Conservation (phyloP, 2,888 invertebrate species). For the Hermaeophaga mercurialis region DNA sequence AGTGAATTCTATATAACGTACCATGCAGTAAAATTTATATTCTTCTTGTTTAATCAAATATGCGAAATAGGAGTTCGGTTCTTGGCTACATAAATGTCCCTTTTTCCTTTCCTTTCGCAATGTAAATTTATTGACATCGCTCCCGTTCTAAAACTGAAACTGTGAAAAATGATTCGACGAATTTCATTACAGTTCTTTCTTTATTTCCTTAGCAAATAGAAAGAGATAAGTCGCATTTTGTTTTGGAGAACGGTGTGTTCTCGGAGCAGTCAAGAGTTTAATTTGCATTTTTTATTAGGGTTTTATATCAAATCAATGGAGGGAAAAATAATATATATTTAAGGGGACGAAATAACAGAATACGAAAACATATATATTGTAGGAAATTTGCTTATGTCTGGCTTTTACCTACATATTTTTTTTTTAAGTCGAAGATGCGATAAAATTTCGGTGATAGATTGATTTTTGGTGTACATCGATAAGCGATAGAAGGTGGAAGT, state of each 20-base stretch:
- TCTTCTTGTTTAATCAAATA: conserved; percentile 30
- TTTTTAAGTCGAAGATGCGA: too few species aligned
- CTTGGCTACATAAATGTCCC: conserved; percentile 26
- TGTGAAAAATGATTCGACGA: conserved; percentile 23
- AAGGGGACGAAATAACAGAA: not conserved
- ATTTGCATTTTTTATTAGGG: conserved; percentile 1
- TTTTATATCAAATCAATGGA: not conserved
- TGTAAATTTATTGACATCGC: conserved; percentile 28
- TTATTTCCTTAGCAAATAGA: conserved; percentile 3
- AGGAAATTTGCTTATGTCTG: too few species aligned
- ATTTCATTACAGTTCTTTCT: conserved; percentile 18
- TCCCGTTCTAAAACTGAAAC: conserved; percentile 16
- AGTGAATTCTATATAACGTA: conserved; percentile 23
- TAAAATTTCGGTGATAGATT: too few species aligned
- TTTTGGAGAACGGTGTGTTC: not conserved
- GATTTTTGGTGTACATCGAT: too few species aligned
- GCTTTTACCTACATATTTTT: too few species aligned
- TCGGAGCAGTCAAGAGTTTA: not conserved
- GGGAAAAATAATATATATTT: not conserved
- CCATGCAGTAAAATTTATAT: conserved; percentile 21
- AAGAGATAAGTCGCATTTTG: conserved; percentile 12
- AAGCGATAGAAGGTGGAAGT: too few species aligned
- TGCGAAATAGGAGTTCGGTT: conserved; percentile 20
- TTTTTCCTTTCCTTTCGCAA: conserved; percentile 20
- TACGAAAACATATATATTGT: too few species aligned